These are phyloP conservation scores for Resseliella maxima DNA, from an alignment of 2,888 invertebrate genomes.

Conservation along the genomic window DNA sequence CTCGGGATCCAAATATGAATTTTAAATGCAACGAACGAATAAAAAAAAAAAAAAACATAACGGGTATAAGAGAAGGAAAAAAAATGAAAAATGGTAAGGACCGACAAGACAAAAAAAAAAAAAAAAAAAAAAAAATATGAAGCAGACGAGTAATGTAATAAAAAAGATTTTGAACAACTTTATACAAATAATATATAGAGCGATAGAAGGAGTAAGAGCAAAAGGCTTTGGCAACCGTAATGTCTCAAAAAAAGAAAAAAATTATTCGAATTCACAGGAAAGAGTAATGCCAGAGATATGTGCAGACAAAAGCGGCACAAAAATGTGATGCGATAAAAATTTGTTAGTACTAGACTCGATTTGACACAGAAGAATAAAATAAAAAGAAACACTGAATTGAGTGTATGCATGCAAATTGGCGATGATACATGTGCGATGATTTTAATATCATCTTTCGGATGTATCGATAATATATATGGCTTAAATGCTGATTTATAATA, in stretches of 20 bases:
- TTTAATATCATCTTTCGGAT: neutral
- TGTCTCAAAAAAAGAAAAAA: neutral
- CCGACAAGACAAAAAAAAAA: neutral
- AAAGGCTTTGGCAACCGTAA: neutral
- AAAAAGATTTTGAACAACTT: neutral
- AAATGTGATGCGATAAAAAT: slow-evolving; percentile 28
- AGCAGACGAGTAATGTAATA: slow-evolving; percentile 7
- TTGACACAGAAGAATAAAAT: neutral
- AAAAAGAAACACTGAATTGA: too few relatives aligned
- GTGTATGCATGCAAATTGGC: neutral
- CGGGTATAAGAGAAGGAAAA: too few relatives aligned
- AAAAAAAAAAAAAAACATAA: neutral
- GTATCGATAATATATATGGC: slow-evolving; percentile 20
- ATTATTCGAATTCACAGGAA: slow-evolving; percentile 22
- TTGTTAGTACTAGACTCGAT: neutral
- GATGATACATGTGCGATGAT: neutral
- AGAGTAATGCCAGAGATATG: neutral
- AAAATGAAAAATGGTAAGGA: slow-evolving; percentile 22
- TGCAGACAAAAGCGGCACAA: neutral
- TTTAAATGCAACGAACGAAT: neutral
- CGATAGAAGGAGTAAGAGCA: neutral
- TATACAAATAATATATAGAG: neutral
- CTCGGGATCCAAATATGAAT: neutral
- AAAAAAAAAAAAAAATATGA: neutral
- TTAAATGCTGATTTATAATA: neutral